These are phyloP conservation scores for Semaprochilodus insignis DNA, from an alignment of 2,797 vertebrate species.

Conservation along the genomic window DNA sequence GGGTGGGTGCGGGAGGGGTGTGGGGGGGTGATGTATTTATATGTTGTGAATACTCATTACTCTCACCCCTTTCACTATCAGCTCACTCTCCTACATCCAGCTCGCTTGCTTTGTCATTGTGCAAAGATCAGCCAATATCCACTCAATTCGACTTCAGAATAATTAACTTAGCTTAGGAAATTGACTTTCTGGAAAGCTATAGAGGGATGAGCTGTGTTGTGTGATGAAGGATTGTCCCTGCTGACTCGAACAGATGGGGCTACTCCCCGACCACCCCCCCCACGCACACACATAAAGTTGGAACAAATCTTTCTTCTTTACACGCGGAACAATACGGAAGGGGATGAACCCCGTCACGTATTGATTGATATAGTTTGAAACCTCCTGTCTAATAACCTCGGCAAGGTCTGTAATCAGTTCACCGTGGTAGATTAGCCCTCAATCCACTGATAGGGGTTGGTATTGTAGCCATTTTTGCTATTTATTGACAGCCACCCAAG, in stretches of 20 bases:
- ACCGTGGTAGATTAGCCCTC: neutral
- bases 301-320: neutral
- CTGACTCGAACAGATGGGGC: constrained; percentile 15
- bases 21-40: neutral
- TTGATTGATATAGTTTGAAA: neutral
- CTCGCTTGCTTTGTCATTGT: constrained; percentile 4
- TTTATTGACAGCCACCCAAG: neutral
- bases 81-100: neutral
- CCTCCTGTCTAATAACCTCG: neutral
- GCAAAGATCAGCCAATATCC: constrained; percentile 1
- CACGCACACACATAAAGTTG: constrained; percentile 23
- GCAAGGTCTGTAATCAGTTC: neutral
- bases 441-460: neutral
- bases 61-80: neutral
- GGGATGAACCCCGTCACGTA: neutral
- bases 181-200: neutral
- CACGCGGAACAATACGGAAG: neutral
- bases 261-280: neutral
- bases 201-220: neutral
- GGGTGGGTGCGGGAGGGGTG: neutral
- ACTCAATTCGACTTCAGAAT: neutral
- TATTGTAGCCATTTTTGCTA: neutral
- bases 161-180: constrained; percentile 8
- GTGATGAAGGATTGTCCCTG: constrained; percentile 8
- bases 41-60: neutral